Evolutionary conservation across 2,797 vertebrate species (phyloP), one percentile per base, ranked within the genome.

Genomic region (Mus minutoides): DNA sequence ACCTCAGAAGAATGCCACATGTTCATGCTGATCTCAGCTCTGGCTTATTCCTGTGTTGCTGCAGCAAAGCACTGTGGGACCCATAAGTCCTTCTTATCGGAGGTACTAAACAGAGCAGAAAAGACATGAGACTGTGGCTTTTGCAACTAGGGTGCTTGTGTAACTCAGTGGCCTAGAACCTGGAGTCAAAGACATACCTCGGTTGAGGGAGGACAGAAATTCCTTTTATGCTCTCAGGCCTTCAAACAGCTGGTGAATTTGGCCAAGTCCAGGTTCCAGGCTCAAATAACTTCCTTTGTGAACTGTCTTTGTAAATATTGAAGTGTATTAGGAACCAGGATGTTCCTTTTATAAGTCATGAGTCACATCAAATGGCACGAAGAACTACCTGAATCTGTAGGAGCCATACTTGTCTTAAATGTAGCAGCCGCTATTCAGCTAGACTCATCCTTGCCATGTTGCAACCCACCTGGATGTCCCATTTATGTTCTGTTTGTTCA

Each of bases 241-340:
- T 90, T 86, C 90, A 52, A 79, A 49, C 37, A 90, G 89, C 46
- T 56, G 86, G 4, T 82, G 43, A 95, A 19, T 49, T 88, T 80
- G 88, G 8, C 24, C 56, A 84, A 58, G 54, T 34, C 71, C 94
- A 78, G 22, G 17, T 54, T 93, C 34, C 31, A 78, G 67, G 58
- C 10, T 85, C 71, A 91, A 40, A 84, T 80, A 80, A 1, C 79
- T 94, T 94, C 60, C 40, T 94, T 94, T 93, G 88, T 85, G 92
- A 95, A 60, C n/a, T 83, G 46, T 89, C 56, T 88, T 87, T 95
- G 69, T 83, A 95, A 92, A 91, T 95, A 84, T 60, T 76, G 21
- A 49, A 19, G 21, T 71, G 43, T 80, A 90, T 83, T 90, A 75
- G 43, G 52, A 96, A 85, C 17, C 17, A 76, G 37, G 58, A 58